Evolutionary conservation across 2,888 invertebrate species (phyloP).

Genomic region (Diabrotica balteata): DNA sequence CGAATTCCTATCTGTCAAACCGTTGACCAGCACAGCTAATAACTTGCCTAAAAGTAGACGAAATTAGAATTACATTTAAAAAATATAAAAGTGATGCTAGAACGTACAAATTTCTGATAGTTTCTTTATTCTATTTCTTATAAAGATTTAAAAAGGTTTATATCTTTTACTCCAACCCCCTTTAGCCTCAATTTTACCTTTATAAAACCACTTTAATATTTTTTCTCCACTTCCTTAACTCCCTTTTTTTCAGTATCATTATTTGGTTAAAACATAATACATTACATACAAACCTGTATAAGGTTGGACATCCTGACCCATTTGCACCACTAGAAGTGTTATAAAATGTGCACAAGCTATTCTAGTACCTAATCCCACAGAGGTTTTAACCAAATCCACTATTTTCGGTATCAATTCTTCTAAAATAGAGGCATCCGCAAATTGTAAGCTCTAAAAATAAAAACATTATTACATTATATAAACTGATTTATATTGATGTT

Average conservation of each 20-base stretch:
- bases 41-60: conserved; percentile 60
- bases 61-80: neutral
- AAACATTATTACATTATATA: neutral
- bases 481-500: too few species aligned
- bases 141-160: too few species aligned
- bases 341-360: conserved; percentile 83
- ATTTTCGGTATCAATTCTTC: conserved; percentile 82
- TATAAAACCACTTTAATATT: too few species aligned
- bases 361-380: conserved; percentile 84
- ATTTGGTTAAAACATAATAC: neutral
- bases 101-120: neutral
- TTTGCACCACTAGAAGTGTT: conserved; percentile 68
- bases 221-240: too few species aligned
- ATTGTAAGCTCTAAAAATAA: conserved; percentile 67
- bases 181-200: too few species aligned
- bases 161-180: too few species aligned
- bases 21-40: conserved; percentile 72
- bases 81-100: neutral
- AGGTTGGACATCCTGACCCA: conserved; percentile 65
- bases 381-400: conserved; percentile 80
- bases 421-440: conserved; percentile 78
- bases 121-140: too few species aligned
- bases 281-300: conserved; percentile 60
- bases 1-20: conserved; percentile 83
- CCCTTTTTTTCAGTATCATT: neutral